phyloP scores from a whole-genome alignment of 2,888 invertebrate genomes.

The Amaurobius ferox region DNA sequence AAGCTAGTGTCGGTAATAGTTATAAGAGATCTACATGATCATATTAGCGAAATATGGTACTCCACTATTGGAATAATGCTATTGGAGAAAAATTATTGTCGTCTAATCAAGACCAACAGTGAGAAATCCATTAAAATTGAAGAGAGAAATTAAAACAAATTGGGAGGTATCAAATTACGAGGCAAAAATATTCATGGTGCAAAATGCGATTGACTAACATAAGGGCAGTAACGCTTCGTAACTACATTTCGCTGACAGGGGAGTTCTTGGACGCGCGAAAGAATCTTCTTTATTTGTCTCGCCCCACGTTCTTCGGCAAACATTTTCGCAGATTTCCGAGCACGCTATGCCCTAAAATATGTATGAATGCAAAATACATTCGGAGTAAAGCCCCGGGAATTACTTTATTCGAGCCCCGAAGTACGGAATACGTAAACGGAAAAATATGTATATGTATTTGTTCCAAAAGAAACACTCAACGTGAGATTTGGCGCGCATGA shows the following conservation, averaged over 20 bases:
- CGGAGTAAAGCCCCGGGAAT: constrained; percentile 28
- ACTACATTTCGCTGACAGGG: constrained; percentile 39
- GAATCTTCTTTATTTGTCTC: constrained; percentile 41
- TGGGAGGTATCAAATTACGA: too few species aligned
- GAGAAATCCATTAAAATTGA: too few species aligned
- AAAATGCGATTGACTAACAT: neutral
- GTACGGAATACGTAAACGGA: neutral
- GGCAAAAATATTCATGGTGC: neutral
- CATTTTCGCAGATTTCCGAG: constrained; percentile 18
- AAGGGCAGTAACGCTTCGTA: neutral
- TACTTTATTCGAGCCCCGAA: neutral
- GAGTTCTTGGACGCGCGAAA: neutral
- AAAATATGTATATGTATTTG: constrained; percentile 23
- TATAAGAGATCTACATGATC: too few species aligned
- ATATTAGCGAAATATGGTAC: too few species aligned
- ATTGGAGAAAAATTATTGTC: too few species aligned
- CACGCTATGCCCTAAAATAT: constrained; percentile 20
- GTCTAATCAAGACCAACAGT: too few species aligned
- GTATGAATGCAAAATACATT: constrained; percentile 50
- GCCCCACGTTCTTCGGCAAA: neutral
- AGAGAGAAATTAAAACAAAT: too few species aligned
- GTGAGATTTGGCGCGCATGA: constrained; percentile 60
- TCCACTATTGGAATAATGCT: too few species aligned
- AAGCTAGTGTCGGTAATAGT: too few species aligned
- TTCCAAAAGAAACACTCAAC: constrained; percentile 55